Evolutionary conservation across 2,797 vertebrate species (phyloP), one percentile per base, ranked within the genome.

Genomic region (Cossypha caffra): DNA sequence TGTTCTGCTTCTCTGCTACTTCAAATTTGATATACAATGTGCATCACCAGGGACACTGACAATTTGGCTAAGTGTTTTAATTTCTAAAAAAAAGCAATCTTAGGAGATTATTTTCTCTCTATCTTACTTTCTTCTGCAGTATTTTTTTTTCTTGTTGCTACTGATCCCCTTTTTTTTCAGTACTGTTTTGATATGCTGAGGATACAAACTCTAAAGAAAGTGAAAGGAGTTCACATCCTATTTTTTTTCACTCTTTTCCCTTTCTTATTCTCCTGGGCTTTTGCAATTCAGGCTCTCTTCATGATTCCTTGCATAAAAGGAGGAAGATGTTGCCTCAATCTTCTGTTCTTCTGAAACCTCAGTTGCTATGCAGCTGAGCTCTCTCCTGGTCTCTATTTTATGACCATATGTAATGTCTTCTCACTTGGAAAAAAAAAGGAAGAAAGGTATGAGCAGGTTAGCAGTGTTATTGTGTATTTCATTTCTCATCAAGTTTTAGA

Each of bases 321-420:
- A 87, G 52, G 31, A 88, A 48, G 58, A 48, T 4, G 16, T 58
- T 78, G 43, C 62, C 51, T 80, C 31, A 47, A 71, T 77, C 84
- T 94, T 95, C 93, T 92, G 13, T 48, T 93, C 88, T 93, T 96
- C 78, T 24, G 43, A 28, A 86, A 80, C 18, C 67, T 69, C 61
- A 72, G 66, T 68, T 82, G 75, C 85, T 75, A 26, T 58, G 48
- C 64, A 91, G 95, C 38, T 89, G 78, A 91, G 50, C 54, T 89
- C 54, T 92, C 35, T 47, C 77, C 40, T 92, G 86, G 78, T 47
- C 50, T 87, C 51, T 91, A n/a, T 23, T 80, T 25, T 45, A 54
- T 48, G 89, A 64, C 52, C 71, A 28, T 14, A 48, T 59, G 35
- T 28, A 88, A 76, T 11, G 6, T 90, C 85, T 91, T 93, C 94